Evolutionary conservation across 1,140 invertebrate genomes (phyloP).

Genomic region (Sinella curviseta): DNA sequence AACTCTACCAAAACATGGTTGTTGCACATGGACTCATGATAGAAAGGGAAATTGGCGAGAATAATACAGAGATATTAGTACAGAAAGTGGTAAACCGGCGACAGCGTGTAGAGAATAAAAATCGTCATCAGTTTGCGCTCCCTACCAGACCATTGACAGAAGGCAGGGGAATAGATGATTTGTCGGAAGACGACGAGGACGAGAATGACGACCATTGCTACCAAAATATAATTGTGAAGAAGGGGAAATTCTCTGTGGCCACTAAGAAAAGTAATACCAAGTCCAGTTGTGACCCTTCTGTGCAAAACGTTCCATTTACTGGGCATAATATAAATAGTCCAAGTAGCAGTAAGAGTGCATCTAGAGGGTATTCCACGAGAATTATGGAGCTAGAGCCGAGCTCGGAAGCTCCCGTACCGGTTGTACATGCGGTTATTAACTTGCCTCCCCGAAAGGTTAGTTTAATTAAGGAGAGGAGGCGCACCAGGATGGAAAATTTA

Average conservation of each 20-base stretch:
- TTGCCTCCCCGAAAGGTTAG: constrained; percentile 34
- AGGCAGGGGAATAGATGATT: constrained; percentile 15
- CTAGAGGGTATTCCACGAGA: constrained; percentile 38
- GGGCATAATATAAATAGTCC: background rate
- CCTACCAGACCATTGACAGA: constrained; percentile 29
- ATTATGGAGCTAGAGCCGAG: constrained; percentile 28
- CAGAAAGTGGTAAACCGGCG: background rate
- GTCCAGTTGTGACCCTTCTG: constrained; percentile 22
- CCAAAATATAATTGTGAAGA: constrained; percentile 29
- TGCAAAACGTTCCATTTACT: constrained; percentile 17
- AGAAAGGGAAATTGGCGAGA: constrained; percentile 24
- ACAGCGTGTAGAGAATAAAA: background rate
- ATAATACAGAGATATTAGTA: background rate
- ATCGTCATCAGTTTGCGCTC: background rate
- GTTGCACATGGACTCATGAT: constrained; percentile 13
- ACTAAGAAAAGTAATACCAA: constrained; percentile 17
- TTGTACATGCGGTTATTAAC: constrained; percentile 44
- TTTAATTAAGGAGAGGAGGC: constrained; percentile 30
- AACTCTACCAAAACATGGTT: constrained; percentile 21
- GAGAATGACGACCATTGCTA: constrained; percentile 28
- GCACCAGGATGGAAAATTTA: constrained; percentile 28
- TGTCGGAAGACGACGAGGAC: constrained; percentile 1
- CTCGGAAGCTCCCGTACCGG: constrained; percentile 23
- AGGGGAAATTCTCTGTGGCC: background rate
- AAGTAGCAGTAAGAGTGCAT: constrained; percentile 20